Percentiles rank a stretch among this genome's conserved stretches.
Conservation (phyloP, 2,113 vertebrate genomes). For the Pseudois nayaur region DNA sequence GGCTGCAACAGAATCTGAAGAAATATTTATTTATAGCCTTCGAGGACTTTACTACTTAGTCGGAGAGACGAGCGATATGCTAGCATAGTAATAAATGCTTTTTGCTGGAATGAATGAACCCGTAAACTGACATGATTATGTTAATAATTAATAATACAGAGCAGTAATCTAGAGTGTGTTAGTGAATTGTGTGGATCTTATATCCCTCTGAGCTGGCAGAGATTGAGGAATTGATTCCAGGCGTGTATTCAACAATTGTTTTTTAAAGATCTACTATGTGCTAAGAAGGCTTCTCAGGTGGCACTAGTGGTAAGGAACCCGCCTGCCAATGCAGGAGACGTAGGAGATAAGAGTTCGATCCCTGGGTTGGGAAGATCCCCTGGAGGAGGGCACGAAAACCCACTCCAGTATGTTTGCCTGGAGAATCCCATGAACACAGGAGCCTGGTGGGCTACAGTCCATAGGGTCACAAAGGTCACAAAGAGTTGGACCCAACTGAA, state of each 20-base stretch:
- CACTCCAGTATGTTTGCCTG: not conserved
- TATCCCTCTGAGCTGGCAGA: not conserved
- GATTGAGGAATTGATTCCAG: not conserved
- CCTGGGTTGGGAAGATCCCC: not conserved
- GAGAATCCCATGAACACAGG: not conserved
- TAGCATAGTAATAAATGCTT: not conserved
- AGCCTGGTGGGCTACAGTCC: not conserved
- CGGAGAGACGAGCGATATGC: not conserved
- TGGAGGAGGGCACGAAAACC: not conserved
- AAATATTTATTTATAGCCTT: not conserved
- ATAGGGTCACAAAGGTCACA: not conserved
- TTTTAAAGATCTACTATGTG: not conserved
- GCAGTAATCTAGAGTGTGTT: not conserved
- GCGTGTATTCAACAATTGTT: not conserved
- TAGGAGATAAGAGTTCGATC: not conserved
- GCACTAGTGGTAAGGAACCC: not conserved
- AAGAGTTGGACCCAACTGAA: not conserved
- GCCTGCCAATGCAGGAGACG: not conserved
- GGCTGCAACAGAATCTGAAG: not conserved
- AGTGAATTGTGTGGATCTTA: not conserved
- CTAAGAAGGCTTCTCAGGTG: not conserved
- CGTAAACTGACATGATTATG: not conserved
- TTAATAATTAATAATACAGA: not conserved
- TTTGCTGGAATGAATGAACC: not conserved
- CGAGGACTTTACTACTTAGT: not conserved